Evolutionary conservation across 2,888 invertebrate genomes (phyloP).

Genomic region (Nephrotoma flavescens): DNA sequence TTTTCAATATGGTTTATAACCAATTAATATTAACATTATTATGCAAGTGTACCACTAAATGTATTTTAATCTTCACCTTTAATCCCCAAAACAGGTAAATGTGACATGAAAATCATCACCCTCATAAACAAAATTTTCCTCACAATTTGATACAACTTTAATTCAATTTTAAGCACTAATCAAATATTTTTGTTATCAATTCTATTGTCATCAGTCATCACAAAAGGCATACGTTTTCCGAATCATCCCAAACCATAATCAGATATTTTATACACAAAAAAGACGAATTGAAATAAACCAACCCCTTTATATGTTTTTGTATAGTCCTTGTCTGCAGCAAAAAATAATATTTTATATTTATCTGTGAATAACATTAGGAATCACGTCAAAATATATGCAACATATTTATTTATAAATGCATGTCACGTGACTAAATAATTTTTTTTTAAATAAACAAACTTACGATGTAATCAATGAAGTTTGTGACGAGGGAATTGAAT

Average conservation of each 20-base stretch:
- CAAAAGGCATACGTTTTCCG: neutral
- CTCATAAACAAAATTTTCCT: neutral
- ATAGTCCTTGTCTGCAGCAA: neutral
- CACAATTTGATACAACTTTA: neutral
- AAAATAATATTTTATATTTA: neutral
- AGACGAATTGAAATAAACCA: neutral
- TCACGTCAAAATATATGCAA: neutral
- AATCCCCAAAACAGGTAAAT: neutral
- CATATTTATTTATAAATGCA: neutral
- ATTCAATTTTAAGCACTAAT: neutral
- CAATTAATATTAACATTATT: too few species aligned
- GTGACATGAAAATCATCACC: neutral
- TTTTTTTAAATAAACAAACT: neutral
- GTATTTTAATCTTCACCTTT: neutral
- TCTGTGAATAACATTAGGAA: neutral
- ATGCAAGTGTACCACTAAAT: too few species aligned
- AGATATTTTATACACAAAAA: neutral
- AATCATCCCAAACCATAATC: neutral
- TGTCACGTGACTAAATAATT: neutral
- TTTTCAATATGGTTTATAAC: too few species aligned
- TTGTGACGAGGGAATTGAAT: neutral
- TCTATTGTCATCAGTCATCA: neutral
- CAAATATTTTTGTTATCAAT: neutral
- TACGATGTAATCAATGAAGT: neutral
- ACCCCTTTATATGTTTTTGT: neutral